Conservation (phyloP, 2,888 invertebrate species). For the Venustoraphidia nigricollis region DNA sequence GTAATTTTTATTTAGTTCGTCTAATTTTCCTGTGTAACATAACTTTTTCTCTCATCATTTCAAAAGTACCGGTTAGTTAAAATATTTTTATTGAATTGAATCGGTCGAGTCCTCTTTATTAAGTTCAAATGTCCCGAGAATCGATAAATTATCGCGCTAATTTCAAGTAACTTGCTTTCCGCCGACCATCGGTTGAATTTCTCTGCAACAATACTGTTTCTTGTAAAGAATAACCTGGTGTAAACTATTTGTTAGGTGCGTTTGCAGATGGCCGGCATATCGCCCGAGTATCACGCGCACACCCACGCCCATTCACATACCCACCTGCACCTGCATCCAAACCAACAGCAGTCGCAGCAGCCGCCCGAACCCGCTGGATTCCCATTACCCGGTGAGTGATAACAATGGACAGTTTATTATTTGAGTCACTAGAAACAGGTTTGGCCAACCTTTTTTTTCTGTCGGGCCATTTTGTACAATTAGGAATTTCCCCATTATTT, state of each 20-base stretch:
- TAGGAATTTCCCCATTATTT: too few relatives aligned
- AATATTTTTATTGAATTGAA: too few relatives aligned
- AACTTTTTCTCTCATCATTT: too few relatives aligned
- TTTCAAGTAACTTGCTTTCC: too few relatives aligned
- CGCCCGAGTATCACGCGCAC: constrained; percentile 81
- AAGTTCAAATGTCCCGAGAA: too few relatives aligned
- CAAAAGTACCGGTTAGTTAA: too few relatives aligned
- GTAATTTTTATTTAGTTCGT: too few relatives aligned
- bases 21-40: too few relatives aligned
- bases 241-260: constrained; percentile 31
- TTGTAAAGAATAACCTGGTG: background rate
- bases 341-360: constrained; percentile 62
- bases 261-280: constrained; percentile 83
- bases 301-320: constrained; percentile 85
- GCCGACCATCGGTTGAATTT: too few relatives aligned
- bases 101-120: too few relatives aligned
- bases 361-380: constrained; percentile 48
- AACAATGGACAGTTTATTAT: constrained; percentile 13
- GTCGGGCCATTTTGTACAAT: background rate
- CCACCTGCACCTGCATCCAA: constrained; percentile 77
- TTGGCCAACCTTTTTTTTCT: background rate
- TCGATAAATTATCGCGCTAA: too few relatives aligned
- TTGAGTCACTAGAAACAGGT: background rate
- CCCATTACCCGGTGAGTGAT: constrained; percentile 28
- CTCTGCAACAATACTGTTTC: background rate